Evolutionary conservation across 2,888 invertebrate genomes (phyloP), one percentile per base, ranked within the genome.

Genomic region (Cosmia pyralina): DNA sequence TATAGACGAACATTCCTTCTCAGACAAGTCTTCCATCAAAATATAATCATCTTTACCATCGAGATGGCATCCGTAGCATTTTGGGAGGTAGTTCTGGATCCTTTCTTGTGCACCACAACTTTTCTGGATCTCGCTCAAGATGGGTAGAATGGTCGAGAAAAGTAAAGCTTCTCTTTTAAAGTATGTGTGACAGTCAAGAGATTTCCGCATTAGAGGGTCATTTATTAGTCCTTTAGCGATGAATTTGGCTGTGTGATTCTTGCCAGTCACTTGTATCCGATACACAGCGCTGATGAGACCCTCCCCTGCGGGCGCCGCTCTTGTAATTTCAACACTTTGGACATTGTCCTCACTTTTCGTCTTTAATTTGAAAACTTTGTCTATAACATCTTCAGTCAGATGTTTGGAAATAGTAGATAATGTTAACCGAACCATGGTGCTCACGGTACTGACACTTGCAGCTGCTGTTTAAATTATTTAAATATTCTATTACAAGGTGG

Each of bases 281-380:
- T 91, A 93, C 4, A 94, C 92, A 11, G 89, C 91, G 69, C 93
- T 89, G 17, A 93, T 78, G 6, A 93, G 78, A 0, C 93, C 93
- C 75, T 93, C 92, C 0, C 93, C 93, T 0, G 89, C 89, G 0
- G 91, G 88, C 0, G 91, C 90, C 0, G 90, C 93, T 82, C 88
- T 85, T 3, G 85, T 82, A 15, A 94, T 77, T 70, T 85, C 80
- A 22, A 92, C 75, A 46, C 66, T 83, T 81, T 88, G 79, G 0
- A 92, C 78, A 52, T 65, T 77, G 52, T 92, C 92, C 38, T 90
- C 78, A 79, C 90, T 91, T 2, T 89, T 83, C 3, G 90, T 92
- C 77, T 85, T 89, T 41, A 87, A 68, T 82, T 88, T 90, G 52
- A 92, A 92, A 34, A 88, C 89, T 75, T 86, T 87, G 19, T 89